Percentiles rank a stretch among this genome's conserved stretches.
Evolutionary conservation across 2,888 invertebrate genomes (phyloP).

Genomic region (Eupithecia dodoneata): DNA sequence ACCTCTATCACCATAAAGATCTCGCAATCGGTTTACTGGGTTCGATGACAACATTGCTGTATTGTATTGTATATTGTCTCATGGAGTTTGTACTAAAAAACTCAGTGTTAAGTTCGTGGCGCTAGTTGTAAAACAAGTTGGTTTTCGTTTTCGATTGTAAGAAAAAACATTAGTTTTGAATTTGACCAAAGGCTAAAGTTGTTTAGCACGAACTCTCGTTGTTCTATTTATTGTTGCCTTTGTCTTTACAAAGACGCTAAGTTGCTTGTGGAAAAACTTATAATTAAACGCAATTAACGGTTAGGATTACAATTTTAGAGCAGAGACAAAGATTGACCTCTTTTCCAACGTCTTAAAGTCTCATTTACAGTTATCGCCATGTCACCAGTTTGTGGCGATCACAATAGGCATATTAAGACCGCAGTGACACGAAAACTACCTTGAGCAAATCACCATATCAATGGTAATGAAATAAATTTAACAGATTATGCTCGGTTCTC

Average conservation of each 20-base stretch:
- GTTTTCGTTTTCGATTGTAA: background rate
- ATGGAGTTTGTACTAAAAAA: slow-evolving; percentile 42
- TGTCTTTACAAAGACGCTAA: background rate
- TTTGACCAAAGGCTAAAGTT: background rate
- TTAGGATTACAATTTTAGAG: background rate
- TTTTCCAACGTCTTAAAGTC: background rate
- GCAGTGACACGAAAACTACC: too few relatives aligned
- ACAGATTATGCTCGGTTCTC: background rate
- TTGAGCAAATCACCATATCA: too few relatives aligned
- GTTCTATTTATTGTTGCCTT: background rate
- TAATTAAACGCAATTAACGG: background rate
- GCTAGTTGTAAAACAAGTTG: background rate
- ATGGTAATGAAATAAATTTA: background rate
- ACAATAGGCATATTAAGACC: too few relatives aligned
- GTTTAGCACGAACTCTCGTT: background rate
- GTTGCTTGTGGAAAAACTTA: background rate
- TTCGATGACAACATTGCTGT: slow-evolving; percentile 33
- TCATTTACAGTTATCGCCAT: background rate
- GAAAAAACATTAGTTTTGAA: background rate
- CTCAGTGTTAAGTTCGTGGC: background rate
- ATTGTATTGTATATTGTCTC: slow-evolving; percentile 24
- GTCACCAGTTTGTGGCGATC: background rate
- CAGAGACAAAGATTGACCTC: background rate
- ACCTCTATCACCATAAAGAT: slow-evolving; percentile 1
- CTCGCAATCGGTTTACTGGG: slow-evolving; percentile 15